Percentiles rank a stretch among this genome's conserved stretches.
Conservation (phyloP, 2,113 vertebrate species). For the Chaenogobius annularis region DNA sequence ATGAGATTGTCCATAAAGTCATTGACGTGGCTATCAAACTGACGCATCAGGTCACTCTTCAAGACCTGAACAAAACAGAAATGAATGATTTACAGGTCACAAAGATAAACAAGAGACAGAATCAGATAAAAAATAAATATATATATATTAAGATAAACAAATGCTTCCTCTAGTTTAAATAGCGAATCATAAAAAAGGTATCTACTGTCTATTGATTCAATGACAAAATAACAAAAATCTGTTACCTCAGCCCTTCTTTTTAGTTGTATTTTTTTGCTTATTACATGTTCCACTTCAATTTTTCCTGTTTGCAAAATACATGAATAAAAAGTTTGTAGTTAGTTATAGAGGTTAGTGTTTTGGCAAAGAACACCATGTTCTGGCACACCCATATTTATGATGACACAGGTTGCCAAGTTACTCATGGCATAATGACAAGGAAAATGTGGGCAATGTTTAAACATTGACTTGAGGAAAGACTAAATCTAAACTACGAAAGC, state of each 20-base stretch:
- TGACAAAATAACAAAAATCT: not conserved
- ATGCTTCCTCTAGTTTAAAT: not conserved
- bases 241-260: conserved; percentile 77
- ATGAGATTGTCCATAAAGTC: conserved; percentile 90
- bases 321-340: not conserved
- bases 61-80: conserved; percentile 73
- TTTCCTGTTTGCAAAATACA: conserved; percentile 60
- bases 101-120: not conserved
- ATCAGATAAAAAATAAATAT: not conserved
- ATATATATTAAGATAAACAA: not conserved
- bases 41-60: conserved; percentile 88
- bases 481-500: not conserved
- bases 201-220: not conserved
- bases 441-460: not conserved
- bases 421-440: not conserved
- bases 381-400: conserved; percentile 2
- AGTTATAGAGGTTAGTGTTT: not conserved
- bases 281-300: conserved; percentile 70
- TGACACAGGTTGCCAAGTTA: conserved; percentile 6
- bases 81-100: not conserved
- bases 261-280: conserved; percentile 73
- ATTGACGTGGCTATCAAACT: conserved; percentile 87
- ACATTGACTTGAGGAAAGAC: not conserved
- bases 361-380: not conserved
- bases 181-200: too few species aligned